Percentiles rank a stretch among this genome's conserved stretches.
Evolutionary conservation across 2,113 vertebrate species (phyloP).

Genomic region (Azemiops feae): DNA sequence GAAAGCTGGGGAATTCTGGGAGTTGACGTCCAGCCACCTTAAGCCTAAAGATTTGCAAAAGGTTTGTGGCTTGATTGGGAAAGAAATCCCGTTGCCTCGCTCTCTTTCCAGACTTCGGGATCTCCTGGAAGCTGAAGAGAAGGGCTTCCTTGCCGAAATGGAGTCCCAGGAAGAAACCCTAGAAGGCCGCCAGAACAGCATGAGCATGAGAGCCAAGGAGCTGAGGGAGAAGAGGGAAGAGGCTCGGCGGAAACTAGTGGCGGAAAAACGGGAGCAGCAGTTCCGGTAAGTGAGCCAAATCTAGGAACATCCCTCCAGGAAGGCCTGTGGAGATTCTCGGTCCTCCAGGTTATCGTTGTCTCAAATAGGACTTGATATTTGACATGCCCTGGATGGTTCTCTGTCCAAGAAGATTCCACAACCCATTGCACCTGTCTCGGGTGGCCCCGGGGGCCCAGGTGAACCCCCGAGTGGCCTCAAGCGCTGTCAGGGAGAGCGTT

Average conservation of each 20-base stretch:
- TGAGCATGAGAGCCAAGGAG: slow-evolving; percentile 70
- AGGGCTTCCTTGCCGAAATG: slow-evolving; percentile 73
- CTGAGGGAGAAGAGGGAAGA: slow-evolving; percentile 79
- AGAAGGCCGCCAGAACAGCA: slow-evolving; percentile 71
- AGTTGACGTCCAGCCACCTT: background rate
- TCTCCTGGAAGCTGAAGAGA: slow-evolving; percentile 82
- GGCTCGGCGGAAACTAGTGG: slow-evolving; percentile 75
- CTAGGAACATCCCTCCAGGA: too few species aligned
- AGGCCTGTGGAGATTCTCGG: background rate
- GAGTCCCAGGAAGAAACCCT: slow-evolving; percentile 69
- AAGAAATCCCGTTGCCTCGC: too few species aligned
- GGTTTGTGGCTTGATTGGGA: background rate
- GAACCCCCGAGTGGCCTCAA: background rate
- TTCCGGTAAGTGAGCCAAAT: slow-evolving; percentile 78
- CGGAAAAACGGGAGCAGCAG: slow-evolving; percentile 83
- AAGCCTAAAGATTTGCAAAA: background rate
- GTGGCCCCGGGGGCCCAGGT: background rate
- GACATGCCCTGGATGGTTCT: background rate
- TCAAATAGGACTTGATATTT: background rate
- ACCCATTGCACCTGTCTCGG: background rate
- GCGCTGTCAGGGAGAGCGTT: background rate
- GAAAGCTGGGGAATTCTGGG: background rate
- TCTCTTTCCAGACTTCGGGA: slow-evolving; percentile 72
- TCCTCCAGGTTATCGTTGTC: background rate
- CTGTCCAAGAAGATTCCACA: background rate